Conservation (phyloP, 2,888 invertebrate genomes). For the Himalopsyche anomala region DNA sequence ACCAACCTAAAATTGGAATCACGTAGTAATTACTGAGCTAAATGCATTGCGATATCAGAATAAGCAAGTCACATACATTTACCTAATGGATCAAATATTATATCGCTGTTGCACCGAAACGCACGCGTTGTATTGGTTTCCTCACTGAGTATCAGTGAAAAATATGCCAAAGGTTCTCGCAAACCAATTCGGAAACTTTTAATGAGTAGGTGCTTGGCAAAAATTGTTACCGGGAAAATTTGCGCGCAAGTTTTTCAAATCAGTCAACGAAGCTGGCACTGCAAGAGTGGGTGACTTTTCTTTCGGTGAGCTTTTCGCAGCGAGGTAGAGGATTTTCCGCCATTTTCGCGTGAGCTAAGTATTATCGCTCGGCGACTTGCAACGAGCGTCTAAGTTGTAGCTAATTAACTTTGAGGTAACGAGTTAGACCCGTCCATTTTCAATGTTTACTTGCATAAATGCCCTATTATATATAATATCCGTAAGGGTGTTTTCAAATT, state of each 20-base stretch:
- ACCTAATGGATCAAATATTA: neutral
- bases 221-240: constrained; percentile 2
- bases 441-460: no score
- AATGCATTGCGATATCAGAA: neutral
- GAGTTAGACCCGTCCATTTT: constrained; percentile 28
- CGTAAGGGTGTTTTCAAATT: no score
- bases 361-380: neutral
- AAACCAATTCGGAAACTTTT: constrained; percentile 12
- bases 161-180: constrained; percentile 8
- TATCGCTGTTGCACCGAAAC: neutral
- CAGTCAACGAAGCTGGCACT: constrained; percentile 14
- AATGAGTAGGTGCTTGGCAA: constrained; percentile 7
- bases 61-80: neutral
- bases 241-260: constrained; percentile 20
- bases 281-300: constrained; percentile 5
- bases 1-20: neutral
- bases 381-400: neutral
- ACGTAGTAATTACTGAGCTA: neutral
- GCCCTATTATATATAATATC: no score
- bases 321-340: neutral
- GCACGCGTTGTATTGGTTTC: neutral
- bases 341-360: neutral
- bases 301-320: neutral
- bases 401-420: constrained; percentile 51
- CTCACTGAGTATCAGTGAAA: neutral